phyloP scores from a whole-genome alignment of 2,888 invertebrate species.

The Andrena fulva region DNA sequence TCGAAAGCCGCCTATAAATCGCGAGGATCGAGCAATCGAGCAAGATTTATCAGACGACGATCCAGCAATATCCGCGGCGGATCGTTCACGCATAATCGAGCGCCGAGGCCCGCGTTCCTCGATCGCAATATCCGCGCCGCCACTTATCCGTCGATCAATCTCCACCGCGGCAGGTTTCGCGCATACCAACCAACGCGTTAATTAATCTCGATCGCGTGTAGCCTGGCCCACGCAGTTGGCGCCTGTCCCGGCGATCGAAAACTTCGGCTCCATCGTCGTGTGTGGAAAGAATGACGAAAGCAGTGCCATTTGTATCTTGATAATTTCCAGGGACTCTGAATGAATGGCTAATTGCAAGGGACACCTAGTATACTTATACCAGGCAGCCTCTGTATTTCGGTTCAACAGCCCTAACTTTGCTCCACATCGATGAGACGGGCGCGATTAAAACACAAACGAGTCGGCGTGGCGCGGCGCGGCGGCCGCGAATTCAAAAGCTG shows the following conservation, averaged over 20 bases:
- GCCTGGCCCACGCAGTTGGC: neutral
- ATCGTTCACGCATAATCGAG: slow-evolving; percentile 56
- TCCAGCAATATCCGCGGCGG: slow-evolving; percentile 32
- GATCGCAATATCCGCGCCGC: slow-evolving; percentile 11
- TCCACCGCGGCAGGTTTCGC: slow-evolving; percentile 25
- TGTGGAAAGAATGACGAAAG: neutral
- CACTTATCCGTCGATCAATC: slow-evolving; percentile 29
- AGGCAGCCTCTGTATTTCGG: no score
- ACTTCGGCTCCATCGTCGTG: neutral
- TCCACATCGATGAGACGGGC: neutral
- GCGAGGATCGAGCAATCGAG: slow-evolving; percentile 19
- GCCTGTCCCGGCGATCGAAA: neutral
- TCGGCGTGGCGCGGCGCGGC: neutral
- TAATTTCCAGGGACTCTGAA: neutral
- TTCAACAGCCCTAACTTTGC: neutral
- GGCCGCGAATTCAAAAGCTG: slow-evolving; percentile 30
- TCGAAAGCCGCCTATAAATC: slow-evolving; percentile 22
- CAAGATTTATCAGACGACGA: slow-evolving; percentile 42
- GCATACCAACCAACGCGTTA: neutral
- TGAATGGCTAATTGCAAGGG: no score
- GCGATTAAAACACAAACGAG: slow-evolving; percentile 66
- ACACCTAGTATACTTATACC: no score
- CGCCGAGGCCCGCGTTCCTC: neutral
- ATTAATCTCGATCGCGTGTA: slow-evolving; percentile 26
- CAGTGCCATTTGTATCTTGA: neutral